phyloP scores from a whole-genome alignment of 2,888 invertebrate genomes.

The Ophion obscuratus region DNA sequence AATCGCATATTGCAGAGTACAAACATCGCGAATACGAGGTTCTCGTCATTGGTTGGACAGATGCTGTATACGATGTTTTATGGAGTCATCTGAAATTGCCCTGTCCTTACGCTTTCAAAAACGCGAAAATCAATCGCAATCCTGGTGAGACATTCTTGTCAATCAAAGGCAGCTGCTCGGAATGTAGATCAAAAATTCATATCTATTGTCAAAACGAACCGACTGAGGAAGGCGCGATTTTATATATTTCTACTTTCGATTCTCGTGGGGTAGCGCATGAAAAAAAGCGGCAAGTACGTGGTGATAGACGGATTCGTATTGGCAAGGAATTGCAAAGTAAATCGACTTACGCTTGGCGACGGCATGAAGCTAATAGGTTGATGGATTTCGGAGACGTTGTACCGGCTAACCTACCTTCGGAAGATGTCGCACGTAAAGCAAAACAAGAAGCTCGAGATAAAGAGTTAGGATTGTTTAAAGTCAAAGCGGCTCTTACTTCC shows the following conservation, averaged over 20 bases:
- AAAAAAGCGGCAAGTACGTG: conserved; percentile 63
- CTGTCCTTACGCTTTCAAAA: too few species aligned
- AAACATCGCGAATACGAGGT: conserved; percentile 18
- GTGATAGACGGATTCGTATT: conserved; percentile 46
- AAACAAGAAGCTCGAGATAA: conserved; percentile 61
- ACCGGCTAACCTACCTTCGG: conserved; percentile 55
- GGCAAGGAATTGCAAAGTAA: conserved; percentile 63
- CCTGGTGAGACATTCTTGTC: too few species aligned
- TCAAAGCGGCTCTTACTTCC: neutral
- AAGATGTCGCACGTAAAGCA: conserved; percentile 51
- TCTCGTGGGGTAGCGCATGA: conserved; percentile 59
- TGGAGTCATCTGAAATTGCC: too few species aligned
- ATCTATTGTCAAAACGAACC: conserved; percentile 57
- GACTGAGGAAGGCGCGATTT: conserved; percentile 25
- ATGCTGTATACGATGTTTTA: conserved; percentile 53
- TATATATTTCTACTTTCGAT: conserved; percentile 65
- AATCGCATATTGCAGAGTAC: conserved; percentile 46
- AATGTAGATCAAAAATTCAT: conserved; percentile 61
- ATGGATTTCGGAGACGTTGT: conserved; percentile 65
- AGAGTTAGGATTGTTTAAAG: conserved; percentile 41
- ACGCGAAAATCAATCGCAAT: too few species aligned
- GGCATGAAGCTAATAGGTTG: conserved; percentile 55
- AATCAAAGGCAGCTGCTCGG: conserved; percentile 60
- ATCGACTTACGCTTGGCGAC: conserved; percentile 65
- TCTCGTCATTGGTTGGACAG: conserved; percentile 51